Conservation (phyloP, 1,140 invertebrate genomes). For the Melipona quadrifasciata region DNA sequence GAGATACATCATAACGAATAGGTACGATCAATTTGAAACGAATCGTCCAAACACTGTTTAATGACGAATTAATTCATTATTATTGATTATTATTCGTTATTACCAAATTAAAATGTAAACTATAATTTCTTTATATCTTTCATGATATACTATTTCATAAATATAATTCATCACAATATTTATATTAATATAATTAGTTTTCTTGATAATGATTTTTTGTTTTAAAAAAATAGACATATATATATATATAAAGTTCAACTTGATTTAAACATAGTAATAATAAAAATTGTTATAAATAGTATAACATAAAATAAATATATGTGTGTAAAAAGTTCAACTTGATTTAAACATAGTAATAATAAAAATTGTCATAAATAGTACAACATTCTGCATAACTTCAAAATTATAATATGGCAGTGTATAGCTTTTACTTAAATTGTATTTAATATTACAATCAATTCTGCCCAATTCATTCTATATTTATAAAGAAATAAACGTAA, state of each 20-base stretch:
- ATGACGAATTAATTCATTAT: not conserved
- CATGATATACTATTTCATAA: conserved; percentile 6
- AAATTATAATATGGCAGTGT: conserved; percentile 28
- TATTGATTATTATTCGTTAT: not conserved
- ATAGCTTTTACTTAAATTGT: conserved; percentile 1
- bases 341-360: conserved; percentile 21
- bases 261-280: conserved; percentile 21
- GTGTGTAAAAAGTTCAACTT: conserved; percentile 9
- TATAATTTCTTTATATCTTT: not conserved
- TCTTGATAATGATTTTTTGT: conserved; percentile 31
- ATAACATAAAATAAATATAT: conserved; percentile 6
- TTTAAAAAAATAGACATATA: conserved; percentile 16
- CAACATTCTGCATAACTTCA: conserved; percentile 3
- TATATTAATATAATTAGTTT: conserved; percentile 37
- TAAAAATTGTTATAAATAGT: conserved; percentile 3
- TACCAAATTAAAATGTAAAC: conserved; percentile 2
- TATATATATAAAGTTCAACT: conserved; percentile 12
- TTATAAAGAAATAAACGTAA: not conserved
- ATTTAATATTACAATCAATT: not conserved
- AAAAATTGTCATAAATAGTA: conserved; percentile 4
- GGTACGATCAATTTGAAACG: not conserved
- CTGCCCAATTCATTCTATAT: conserved; percentile 2
- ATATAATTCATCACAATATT: conserved; percentile 22
- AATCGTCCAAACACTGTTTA: not conserved
- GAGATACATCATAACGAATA: not conserved